Percentiles rank a stretch among this genome's conserved stretches.
These are phyloP conservation scores for Netelia melanura DNA, from an alignment of 2,888 invertebrate species.

Conservation along the genomic window DNA sequence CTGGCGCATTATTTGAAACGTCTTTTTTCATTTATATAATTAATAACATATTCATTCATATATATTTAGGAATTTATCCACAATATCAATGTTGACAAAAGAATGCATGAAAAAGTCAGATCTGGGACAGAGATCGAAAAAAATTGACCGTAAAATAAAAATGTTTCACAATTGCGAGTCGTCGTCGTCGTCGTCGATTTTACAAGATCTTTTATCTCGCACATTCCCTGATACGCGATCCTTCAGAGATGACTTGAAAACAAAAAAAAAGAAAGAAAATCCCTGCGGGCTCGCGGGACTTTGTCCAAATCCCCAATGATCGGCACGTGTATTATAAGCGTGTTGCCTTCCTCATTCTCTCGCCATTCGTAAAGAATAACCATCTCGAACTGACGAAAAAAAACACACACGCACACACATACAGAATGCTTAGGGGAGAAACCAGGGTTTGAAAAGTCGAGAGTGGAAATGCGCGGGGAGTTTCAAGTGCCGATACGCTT, in stretches of 20 bases:
- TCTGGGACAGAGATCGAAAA: not conserved
- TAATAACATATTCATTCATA: not conserved
- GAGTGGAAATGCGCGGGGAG: slow-evolving; percentile 43
- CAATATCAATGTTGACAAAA: no score
- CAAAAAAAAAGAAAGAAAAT: slow-evolving; percentile 2
- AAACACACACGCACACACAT: not conserved
- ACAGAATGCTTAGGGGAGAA: slow-evolving; percentile 1
- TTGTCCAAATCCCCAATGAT: slow-evolving; percentile 53
- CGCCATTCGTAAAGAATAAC: slow-evolving; percentile 49
- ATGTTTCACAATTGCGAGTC: not conserved
- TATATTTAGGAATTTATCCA: not conserved
- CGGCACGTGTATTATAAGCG: slow-evolving; percentile 56
- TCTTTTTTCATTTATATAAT: no score
- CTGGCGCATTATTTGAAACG: no score
- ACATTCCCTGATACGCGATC: slow-evolving; percentile 6
- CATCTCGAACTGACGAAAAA: slow-evolving; percentile 42
- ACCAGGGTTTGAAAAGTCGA: slow-evolving; percentile 48
- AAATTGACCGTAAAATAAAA: not conserved
- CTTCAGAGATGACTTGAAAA: slow-evolving; percentile 30
- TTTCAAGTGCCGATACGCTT: slow-evolving; percentile 61
- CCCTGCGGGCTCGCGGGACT: slow-evolving; percentile 29
- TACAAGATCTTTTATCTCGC: slow-evolving; percentile 8
- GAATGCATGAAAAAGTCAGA: not conserved
- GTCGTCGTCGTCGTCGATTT: slow-evolving; percentile 19
- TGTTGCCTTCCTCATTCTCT: slow-evolving; percentile 38